Evolutionary conservation across 1,140 invertebrate genomes (phyloP), one percentile per base, ranked within the genome.

Genomic region (Leptinotarsa texana): DNA sequence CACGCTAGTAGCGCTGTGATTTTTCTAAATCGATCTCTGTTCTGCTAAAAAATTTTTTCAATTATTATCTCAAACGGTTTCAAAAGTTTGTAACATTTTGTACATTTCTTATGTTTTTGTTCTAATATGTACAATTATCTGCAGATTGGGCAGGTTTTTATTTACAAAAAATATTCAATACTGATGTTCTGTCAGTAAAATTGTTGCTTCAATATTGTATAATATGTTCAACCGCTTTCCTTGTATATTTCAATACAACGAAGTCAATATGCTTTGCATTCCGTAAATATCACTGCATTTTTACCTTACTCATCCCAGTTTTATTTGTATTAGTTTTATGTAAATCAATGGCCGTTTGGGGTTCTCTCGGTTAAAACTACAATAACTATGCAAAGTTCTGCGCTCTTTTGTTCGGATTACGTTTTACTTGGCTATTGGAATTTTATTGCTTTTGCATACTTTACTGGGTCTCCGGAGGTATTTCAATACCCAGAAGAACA

Each of bases 371-470:
- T 49, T 47, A 51, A 21, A 27, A 49, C 27, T 69, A 69, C 68
- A 69, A 69, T 68, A 69, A 47, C 68, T 27, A 51, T 69, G 47
- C 68, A 69, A 69, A 69, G 68, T 51, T 57, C 47, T n/a, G 68
- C 48, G 33, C 18, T 69, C 48, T 69, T 69, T 69, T 51, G 27
- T 69, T 51, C 15, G 21, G 48, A 69, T 51, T 69, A 47, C 68
- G 49, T 69, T 69, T 69, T 69, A 69, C 68, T 66, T 47, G 68
- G 67, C 68, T 51, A 69, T 69, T 49, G 68, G 68, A 69, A 69
- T 69, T 69, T 69, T 69, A 69, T 69, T 69, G 47, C 68, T 69
- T 69, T 69, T 51, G 21, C 42, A 69, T 69, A 69, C 47, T 69
- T 49, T 69, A 69, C 48, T 69, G 47, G 42, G 27, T 66, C 63